Base-by-base conservation (phyloP, 1,140 invertebrate genomes). In the Aporrectodea caliginosa region DNA sequence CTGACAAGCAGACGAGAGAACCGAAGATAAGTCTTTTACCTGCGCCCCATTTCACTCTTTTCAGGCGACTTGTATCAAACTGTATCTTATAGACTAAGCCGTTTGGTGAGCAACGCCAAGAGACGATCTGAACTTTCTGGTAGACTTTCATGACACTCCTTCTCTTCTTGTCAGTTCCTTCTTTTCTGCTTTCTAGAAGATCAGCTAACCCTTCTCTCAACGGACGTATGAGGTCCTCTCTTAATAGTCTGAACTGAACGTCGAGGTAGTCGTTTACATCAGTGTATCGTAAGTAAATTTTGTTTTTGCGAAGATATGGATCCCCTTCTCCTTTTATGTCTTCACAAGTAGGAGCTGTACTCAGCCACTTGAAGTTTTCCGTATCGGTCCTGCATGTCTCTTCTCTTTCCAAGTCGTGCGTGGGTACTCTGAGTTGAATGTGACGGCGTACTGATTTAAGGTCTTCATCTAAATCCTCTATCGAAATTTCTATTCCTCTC, bases 211-310 rank as follows among this genome's bases (percentile, higher is more conserved):
- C 89, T 30, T 86, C 81, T 76, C 89, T 78, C 16, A 90, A 79
- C n/a, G 89, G 88, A 22, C 83, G 79, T 69, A 89, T 78, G 69
- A 89, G 88, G 82, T 95, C 94, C 88, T 95, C 93, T 16, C 92
- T 85, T 31, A 95, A 85, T 1, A 94, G 86, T 16, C 92, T 87
- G 84, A 93, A 94, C 82, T 95, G 94, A 0, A 92, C 90, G 83
- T 94, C 93, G 16, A 95, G 85, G 84, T 95, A 95, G 82, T 94
- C 91, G 33, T 93, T 89, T 0, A 91, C 87, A 84, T 90, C 87
- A 2, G 87, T 82, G 85, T 93, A 94, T 0, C 86, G 83, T 1
- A 92, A 92, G 35, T 90, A 82, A 0, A 90, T 84, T 71, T 92
- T 90, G 84, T 92, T 93, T 16, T 90, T 86, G 1, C 91, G 86